Evolutionary conservation across 1,140 invertebrate genomes (phyloP).

Genomic region (Laupala kohalensis): DNA sequence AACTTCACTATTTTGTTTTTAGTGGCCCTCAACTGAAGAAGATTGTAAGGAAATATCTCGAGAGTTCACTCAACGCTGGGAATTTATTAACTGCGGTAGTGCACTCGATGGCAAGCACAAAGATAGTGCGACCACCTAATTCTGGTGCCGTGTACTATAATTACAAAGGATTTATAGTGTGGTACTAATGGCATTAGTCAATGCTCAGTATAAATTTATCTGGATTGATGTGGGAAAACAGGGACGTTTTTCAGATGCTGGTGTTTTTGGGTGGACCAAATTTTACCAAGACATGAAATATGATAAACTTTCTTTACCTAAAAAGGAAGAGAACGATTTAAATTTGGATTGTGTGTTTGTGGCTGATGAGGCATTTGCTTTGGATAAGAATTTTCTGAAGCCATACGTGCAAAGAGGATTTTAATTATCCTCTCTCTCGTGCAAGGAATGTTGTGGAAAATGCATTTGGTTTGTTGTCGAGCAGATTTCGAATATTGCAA

Average conservation of each 20-base stretch:
- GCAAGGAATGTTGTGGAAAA: too few species aligned
- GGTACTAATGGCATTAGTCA: conserved; percentile 24
- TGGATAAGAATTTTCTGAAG: background rate
- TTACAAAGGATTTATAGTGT: conserved; percentile 27
- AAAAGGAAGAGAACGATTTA: background rate
- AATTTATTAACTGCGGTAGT: conserved; percentile 25
- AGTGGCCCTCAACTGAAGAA: too few species aligned
- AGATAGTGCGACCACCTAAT: conserved; percentile 21
- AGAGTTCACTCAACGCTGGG: conserved; percentile 19
- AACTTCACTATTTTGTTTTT: too few species aligned
- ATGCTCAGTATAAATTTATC: conserved; percentile 28
- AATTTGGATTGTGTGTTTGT: background rate
- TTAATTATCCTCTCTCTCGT: too few species aligned
- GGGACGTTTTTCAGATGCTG: conserved; percentile 24
- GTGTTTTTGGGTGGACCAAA: conserved; percentile 17
- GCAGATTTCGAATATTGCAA: too few species aligned
- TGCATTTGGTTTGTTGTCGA: too few species aligned
- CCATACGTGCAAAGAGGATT: background rate
- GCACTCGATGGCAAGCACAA: conserved; percentile 30
- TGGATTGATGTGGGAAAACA: conserved; percentile 25
- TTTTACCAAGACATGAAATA: conserved; percentile 5
- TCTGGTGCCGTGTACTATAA: conserved; percentile 25
- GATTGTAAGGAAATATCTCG: too few species aligned
- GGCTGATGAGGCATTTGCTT: conserved; percentile 3
- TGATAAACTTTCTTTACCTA: conserved; percentile 21